Conservation (phyloP, 1,140 invertebrate species). For the Drosophila neocordata region DNA sequence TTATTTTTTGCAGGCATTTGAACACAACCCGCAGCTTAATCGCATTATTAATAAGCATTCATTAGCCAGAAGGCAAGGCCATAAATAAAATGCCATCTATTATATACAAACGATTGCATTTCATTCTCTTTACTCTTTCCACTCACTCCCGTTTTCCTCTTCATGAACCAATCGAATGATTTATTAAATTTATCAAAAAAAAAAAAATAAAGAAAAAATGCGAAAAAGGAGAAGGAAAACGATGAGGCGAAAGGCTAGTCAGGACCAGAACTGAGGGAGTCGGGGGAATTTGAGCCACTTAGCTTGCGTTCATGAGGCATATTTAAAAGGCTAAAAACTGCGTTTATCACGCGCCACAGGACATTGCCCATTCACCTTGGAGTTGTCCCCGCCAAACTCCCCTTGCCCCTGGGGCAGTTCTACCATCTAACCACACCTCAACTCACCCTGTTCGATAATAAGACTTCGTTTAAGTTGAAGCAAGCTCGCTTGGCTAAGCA, state of each 20-base stretch:
- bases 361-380: constrained; percentile 70
- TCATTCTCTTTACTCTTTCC: neutral
- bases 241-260: constrained; percentile 20
- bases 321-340: constrained; percentile 60
- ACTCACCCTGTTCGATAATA: constrained; percentile 11
- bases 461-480: constrained; percentile 23
- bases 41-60: constrained; percentile 73
- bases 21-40: constrained; percentile 36
- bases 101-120: constrained; percentile 66
- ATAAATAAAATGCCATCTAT: constrained; percentile 70
- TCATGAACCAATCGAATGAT: constrained; percentile 55
- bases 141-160: neutral
- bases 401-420: neutral
- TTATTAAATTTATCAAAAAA: constrained; percentile 68
- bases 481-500: constrained; percentile 62
- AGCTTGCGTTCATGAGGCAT: constrained; percentile 34
- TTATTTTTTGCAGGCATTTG: neutral
- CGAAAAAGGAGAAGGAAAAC: neutral
- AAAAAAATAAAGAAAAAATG: constrained; percentile 16
- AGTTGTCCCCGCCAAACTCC: constrained; percentile 7
- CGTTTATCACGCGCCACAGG: constrained; percentile 73
- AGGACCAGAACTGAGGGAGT: neutral
- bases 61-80: constrained; percentile 50
- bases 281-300: constrained; percentile 8
- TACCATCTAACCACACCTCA: neutral